Percentiles rank a stretch among this genome's conserved stretches.
phyloP scores from a whole-genome alignment of 2,888 invertebrate species.

The Eupithecia inturbata region DNA sequence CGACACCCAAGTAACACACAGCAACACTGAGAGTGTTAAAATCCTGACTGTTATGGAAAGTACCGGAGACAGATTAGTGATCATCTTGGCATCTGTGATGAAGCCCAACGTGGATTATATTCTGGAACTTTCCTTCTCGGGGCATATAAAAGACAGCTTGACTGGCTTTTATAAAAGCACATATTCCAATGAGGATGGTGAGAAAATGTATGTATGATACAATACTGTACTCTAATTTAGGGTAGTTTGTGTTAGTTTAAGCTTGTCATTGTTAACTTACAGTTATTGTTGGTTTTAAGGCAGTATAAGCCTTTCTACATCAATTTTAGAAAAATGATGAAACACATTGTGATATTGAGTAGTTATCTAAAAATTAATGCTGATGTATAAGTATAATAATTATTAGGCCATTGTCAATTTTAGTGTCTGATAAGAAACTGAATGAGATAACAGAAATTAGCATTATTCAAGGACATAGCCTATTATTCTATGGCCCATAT shows the following conservation, averaged over 20 bases:
- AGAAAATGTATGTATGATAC: conserved; percentile 70
- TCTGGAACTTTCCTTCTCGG: conserved; percentile 81
- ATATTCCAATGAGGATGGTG: conserved; percentile 78
- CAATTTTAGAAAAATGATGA: background rate
- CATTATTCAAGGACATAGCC: background rate
- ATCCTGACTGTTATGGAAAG: conserved; percentile 63
- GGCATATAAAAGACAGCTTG: conserved; percentile 84
- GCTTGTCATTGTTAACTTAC: background rate
- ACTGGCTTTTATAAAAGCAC: conserved; percentile 88
- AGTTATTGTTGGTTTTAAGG: background rate
- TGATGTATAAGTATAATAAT: background rate
- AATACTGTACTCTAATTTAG: background rate
- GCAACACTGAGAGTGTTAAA: conserved; percentile 67
- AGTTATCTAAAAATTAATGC: background rate
- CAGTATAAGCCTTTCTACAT: too few species aligned
- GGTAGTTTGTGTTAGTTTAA: background rate
- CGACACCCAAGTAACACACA: conserved; percentile 71
- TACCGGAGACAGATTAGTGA: conserved; percentile 68
- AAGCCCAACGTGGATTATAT: conserved; percentile 81
- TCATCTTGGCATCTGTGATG: conserved; percentile 68
- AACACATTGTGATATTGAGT: background rate
- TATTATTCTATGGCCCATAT: background rate
- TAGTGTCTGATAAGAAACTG: background rate
- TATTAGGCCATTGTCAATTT: background rate
- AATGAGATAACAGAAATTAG: conserved; percentile 6